Percentiles rank a stretch among this genome's conserved stretches.
Evolutionary conservation across 2,888 invertebrate species (phyloP).

Genomic region (Ommatoiulus sabulosus): DNA sequence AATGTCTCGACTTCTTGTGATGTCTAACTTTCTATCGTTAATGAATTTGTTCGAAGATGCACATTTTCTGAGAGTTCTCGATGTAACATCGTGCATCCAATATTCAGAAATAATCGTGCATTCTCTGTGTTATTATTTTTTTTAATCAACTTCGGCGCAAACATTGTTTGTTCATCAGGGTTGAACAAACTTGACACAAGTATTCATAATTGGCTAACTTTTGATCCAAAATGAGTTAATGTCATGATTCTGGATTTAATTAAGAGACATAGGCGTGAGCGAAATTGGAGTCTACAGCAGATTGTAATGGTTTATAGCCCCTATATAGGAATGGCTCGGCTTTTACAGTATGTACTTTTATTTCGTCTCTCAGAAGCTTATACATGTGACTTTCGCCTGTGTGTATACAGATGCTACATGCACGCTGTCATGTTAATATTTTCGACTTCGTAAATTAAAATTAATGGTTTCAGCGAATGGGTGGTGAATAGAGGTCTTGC

Average conservation of each 20-base stretch:
- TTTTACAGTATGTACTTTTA: neutral
- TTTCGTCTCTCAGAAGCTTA: neutral
- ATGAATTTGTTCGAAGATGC: no score
- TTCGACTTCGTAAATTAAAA: slow-evolving; percentile 16
- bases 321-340: neutral
- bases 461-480: slow-evolving; percentile 8
- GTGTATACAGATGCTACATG: neutral
- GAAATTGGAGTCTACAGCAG: slow-evolving; percentile 1
- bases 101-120: neutral
- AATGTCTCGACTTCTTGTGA: no score
- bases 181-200: neutral
- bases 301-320: neutral
- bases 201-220: neutral
- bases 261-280: neutral
- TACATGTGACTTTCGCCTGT: neutral
- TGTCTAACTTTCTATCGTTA: no score
- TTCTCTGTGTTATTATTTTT: neutral
- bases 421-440: slow-evolving; percentile 43
- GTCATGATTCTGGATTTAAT: slow-evolving; percentile 14
- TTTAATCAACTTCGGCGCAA: neutral
- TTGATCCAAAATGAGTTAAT: neutral
- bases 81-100: neutral
- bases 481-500: neutral
- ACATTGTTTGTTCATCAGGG: neutral
- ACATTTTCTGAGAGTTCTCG: neutral